These are phyloP conservation scores for Drosophila miranda DNA, from an alignment of 1,140 invertebrate genomes.

Conservation along the genomic window DNA sequence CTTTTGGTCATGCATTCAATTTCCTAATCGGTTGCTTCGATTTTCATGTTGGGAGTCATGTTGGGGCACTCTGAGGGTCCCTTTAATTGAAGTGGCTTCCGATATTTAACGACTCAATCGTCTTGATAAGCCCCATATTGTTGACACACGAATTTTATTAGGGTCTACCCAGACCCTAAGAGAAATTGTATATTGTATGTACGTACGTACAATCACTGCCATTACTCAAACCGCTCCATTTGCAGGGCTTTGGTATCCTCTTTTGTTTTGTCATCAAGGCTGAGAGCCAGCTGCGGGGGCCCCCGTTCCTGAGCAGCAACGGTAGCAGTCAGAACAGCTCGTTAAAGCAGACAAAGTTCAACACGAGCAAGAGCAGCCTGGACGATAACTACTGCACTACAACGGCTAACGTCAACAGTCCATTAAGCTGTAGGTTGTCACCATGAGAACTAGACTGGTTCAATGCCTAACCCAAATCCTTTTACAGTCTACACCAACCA, in stretches of 20 bases:
- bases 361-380: conserved; percentile 74
- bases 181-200: conserved; percentile 11
- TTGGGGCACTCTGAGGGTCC: not conserved
- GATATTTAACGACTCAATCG: conserved; percentile 31
- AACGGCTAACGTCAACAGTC: conserved; percentile 82
- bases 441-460: not conserved
- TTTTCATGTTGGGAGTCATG: conserved; percentile 1
- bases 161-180: conserved; percentile 26
- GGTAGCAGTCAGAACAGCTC: conserved; percentile 64
- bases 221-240: conserved; percentile 29
- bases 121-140: conserved; percentile 8
- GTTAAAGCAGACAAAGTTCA: conserved; percentile 73
- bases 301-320: conserved; percentile 61
- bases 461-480: conserved; percentile 4
- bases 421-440: conserved; percentile 83
- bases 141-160: conserved; percentile 44
- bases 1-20: conserved; percentile 33
- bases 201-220: conserved; percentile 1
- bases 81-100: conserved; percentile 26
- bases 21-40: conserved; percentile 36
- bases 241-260: conserved; percentile 83
- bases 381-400: conserved; percentile 82
- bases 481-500: conserved; percentile 79
- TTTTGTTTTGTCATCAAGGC: conserved; percentile 83
- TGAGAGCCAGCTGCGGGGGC: conserved; percentile 76